Evolutionary conservation across 2,113 vertebrate genomes (phyloP).

Genomic region (Chloropsis cyanopogon): DNA sequence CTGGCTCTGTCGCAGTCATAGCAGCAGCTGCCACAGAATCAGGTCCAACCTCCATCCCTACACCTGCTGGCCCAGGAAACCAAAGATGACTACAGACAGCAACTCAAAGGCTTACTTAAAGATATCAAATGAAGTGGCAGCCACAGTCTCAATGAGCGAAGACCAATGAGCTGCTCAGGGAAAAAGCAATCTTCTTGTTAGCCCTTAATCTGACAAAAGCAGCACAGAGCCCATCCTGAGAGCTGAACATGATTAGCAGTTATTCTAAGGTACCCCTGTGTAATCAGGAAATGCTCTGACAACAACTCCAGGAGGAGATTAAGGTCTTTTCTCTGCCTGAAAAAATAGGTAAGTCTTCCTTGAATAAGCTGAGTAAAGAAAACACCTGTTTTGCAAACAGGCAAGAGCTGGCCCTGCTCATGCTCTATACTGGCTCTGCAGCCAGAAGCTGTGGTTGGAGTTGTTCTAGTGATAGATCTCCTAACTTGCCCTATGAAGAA

Average conservation of each 20-base stretch:
- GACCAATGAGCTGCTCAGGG: background rate
- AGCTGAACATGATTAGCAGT: conserved; percentile 20
- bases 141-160: background rate
- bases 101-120: background rate
- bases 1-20: background rate
- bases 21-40: background rate
- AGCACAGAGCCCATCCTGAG: background rate
- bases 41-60: rapidly evolving
- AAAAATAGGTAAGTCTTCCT: background rate
- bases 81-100: background rate
- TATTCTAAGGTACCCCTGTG: background rate
- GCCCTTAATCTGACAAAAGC: conserved; percentile 33
- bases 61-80: background rate
- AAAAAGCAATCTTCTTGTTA: conserved; percentile 35
- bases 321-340: background rate
- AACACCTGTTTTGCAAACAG: background rate
- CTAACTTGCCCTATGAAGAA: background rate
- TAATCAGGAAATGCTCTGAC: conserved; percentile 27
- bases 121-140: background rate
- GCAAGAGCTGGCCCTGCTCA: background rate
- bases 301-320: background rate
- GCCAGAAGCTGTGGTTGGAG: background rate
- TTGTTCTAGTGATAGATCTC: background rate
- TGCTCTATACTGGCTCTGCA: background rate
- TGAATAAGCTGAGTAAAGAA: background rate